phyloP scores from a whole-genome alignment of 2,888 invertebrate genomes.

The Nymphalis urticae region DNA sequence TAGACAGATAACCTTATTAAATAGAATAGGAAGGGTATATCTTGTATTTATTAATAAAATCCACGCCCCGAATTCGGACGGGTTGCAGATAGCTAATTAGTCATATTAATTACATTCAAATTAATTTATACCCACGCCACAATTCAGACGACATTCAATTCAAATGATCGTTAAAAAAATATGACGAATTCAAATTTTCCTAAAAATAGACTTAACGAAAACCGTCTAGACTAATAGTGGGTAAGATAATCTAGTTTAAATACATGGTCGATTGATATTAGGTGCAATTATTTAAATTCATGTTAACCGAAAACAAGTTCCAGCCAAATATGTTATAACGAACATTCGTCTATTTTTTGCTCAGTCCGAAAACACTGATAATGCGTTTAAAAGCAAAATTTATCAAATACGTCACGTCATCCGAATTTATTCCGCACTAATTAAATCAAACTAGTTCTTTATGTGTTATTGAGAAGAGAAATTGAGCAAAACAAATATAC shows the following conservation, averaged over 20 bases:
- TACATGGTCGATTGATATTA: neutral
- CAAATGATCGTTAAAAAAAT: neutral
- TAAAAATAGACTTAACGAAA: neutral
- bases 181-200: neutral
- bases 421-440: neutral
- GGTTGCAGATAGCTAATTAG: neutral
- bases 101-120: constrained; percentile 1
- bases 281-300: constrained; percentile 15
- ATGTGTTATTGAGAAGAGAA: neutral
- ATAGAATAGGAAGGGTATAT: too few species aligned
- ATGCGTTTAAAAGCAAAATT: constrained; percentile 6
- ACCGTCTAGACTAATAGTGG: neutral
- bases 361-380: constrained; percentile 17
- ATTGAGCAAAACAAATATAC: neutral
- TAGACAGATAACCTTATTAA: too few species aligned
- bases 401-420: neutral
- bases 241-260: neutral
- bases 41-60: too few species aligned
- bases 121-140: neutral
- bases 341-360: constrained; percentile 11
- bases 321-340: constrained; percentile 10
- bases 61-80: too few species aligned
- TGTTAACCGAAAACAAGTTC: constrained; percentile 13
- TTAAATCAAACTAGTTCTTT: constrained; percentile 7
- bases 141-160: neutral